A percentile compares a stretch with the other conserved stretches of the same genome.
phyloP scores from a whole-genome alignment of 2,113 vertebrate species.

The Odontesthes bonariensis region DNA sequence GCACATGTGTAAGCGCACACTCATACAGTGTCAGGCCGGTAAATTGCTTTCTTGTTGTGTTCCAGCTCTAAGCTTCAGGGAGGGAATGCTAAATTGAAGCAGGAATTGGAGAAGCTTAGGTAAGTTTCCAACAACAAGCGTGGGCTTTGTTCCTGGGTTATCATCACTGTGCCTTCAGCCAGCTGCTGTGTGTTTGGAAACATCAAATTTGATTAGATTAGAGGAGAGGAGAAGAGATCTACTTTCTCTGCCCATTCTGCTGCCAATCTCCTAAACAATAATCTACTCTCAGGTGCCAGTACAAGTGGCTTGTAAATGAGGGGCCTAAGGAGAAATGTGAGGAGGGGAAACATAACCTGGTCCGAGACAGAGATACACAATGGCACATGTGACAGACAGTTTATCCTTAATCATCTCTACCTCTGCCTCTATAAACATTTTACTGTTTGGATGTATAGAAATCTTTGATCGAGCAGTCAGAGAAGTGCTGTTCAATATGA shows the following conservation, averaged over 20 bases:
- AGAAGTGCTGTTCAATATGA: no score
- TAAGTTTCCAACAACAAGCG: conserved; percentile 67
- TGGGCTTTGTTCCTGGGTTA: conserved; percentile 65
- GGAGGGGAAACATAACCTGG: conserved; percentile 71
- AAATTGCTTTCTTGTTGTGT: conserved; percentile 66
- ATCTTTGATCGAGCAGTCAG: not conserved
- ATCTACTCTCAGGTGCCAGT: conserved; percentile 73
- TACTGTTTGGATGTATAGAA: conserved; percentile 1
- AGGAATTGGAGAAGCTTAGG: conserved; percentile 80
- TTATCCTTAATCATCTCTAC: conserved; percentile 1
- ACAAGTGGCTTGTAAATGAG: conserved; percentile 72
- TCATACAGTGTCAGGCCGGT: conserved; percentile 15
- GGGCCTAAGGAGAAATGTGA: conserved; percentile 76
- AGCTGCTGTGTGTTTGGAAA: conserved; percentile 75
- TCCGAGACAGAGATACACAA: conserved; percentile 53
- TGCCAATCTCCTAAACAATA: conserved; percentile 68
- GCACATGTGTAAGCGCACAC: conserved; percentile 13
- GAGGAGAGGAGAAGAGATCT: conserved; percentile 67
- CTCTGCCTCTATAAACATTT: conserved; percentile 47
- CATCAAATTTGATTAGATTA: conserved; percentile 76
- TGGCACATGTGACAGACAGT: not conserved
- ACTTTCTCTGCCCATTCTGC: conserved; percentile 65
- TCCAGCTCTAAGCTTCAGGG: conserved; percentile 74
- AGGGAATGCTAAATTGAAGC: conserved; percentile 77
- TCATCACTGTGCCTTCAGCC: conserved; percentile 64